Conservation (phyloP, 1,140 invertebrate genomes). For the Pogonognathellus flavescens region DNA sequence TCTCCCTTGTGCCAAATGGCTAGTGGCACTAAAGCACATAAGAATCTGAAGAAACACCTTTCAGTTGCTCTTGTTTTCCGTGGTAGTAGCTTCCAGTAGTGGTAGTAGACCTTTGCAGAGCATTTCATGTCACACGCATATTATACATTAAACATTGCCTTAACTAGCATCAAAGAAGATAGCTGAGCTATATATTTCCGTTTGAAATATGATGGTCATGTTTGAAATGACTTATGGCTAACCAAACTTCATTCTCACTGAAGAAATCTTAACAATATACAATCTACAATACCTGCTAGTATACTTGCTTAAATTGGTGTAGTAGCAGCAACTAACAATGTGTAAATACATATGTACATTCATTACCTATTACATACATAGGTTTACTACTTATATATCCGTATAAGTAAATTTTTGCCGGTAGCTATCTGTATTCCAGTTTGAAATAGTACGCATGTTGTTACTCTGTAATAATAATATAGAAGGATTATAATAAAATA, state of each 20-base stretch:
- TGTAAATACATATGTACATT: too few relatives aligned
- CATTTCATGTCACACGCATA: conserved; percentile 28
- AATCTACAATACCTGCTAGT: too few relatives aligned
- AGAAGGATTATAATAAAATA: too few relatives aligned
- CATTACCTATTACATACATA: too few relatives aligned
- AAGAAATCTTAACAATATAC: neutral
- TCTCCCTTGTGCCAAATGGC: conserved; percentile 31
- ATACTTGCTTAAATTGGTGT: too few relatives aligned
- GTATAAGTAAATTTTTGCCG: conserved; percentile 7
- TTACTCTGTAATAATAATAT: neutral
- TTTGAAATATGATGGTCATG: conserved; percentile 26
- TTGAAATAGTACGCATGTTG: neutral
- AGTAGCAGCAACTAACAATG: too few relatives aligned
- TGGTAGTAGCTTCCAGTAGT: neutral
- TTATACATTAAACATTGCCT: neutral
- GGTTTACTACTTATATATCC: too few relatives aligned
- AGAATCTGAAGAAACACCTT: neutral
- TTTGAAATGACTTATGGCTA: conserved; percentile 39
- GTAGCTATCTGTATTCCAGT: conserved; percentile 14
- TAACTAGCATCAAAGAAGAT: conserved; percentile 24
- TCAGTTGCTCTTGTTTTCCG: neutral
- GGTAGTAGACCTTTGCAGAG: neutral
- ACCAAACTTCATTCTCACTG: neutral
- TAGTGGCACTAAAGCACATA: conserved; percentile 13
- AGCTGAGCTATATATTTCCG: neutral